Base-by-base conservation (phyloP, 2,888 invertebrate genomes). In the Tortricodes alternella region DNA sequence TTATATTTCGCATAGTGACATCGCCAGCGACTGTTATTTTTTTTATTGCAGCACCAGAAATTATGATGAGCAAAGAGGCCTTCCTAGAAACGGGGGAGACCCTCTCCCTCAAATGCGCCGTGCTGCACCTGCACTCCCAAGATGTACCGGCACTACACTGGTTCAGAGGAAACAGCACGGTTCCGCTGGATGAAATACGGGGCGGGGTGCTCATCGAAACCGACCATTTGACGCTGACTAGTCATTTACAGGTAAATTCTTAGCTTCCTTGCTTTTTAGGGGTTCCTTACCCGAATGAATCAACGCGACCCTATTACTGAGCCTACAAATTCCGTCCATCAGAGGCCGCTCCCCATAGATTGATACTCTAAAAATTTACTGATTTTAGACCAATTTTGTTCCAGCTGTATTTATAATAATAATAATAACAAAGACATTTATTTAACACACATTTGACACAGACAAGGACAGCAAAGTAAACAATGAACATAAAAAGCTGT, bases 141-240 rank as follows among this genome's bases (percentile, higher is more conserved):
- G 83, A 81, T 1, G 64, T 56, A 2, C 86, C 88, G 0, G 76
- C 75, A 49, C 64, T 89, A 60, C 78, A 80, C 41, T 90, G 89
- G 89, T 87, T 82, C 59, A 70, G 82, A 38, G 88, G 86, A 0
- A 83, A 85, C 56, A 76, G 62, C 29, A 76, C 75, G 1, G 66
- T 72, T 1, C 78, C 85, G 0, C 62, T 89, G 23, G 89, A 90
- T 32, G 89, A 89, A 62, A 58, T 80, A 5, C 67, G 89, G 49
- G 88, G 94, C 58, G 93, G 93, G 44, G 87, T 89, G 9, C 71
- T 86, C 1, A 78, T 89, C 5, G 89, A 89, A 60, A 89, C 89
- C 1, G 89, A 89, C 62, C 85, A 83, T 41, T 62, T 88, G 53
- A 84, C 82, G 2, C 67, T 89, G 23, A 85, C 85, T 0, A 87